Conservation (phyloP, 2,797 vertebrate species). For the Nannoperca australis region DNA sequence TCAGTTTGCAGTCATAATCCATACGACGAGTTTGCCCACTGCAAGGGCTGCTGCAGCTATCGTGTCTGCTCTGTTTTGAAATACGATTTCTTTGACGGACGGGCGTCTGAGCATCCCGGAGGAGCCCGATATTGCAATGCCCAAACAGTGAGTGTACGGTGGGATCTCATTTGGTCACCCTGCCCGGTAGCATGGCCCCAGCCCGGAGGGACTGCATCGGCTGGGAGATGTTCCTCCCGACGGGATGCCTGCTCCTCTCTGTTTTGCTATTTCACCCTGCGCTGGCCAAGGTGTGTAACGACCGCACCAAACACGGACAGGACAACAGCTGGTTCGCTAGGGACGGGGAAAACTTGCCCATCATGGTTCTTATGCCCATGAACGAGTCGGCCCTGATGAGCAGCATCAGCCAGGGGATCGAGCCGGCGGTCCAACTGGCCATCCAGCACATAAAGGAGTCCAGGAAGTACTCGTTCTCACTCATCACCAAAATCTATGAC, state of each 20-base stretch:
- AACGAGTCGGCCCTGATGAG: conserved; percentile 89
- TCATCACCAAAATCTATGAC: conserved; percentile 90
- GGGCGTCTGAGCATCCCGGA: conserved; percentile 74
- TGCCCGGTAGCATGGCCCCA: conserved; percentile 85
- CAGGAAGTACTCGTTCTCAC: conserved; percentile 86
- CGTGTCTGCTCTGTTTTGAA: conserved; percentile 40
- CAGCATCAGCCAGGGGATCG: conserved; percentile 89
- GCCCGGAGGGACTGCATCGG: conserved; percentile 85
- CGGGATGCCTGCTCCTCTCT: conserved; percentile 85
- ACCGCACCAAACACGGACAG: conserved; percentile 86
- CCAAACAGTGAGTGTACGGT: conserved; percentile 76
- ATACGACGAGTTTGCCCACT: conserved; percentile 62
- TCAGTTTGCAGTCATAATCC: conserved; percentile 46
- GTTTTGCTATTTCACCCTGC: conserved; percentile 77
- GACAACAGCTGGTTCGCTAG: conserved; percentile 87
- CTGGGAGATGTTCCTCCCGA: conserved; percentile 83
- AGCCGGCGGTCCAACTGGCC: conserved; percentile 88
- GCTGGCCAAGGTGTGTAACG: conserved; percentile 86
- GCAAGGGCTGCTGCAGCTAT: conserved; percentile 75
- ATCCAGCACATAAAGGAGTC: conserved; percentile 88
- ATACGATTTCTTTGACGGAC: conserved; percentile 54
- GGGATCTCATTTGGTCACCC: conserved; percentile 80
- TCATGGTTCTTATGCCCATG: conserved; percentile 91
- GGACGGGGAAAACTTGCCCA: conserved; percentile 86
- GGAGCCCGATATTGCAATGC: conserved; percentile 78